A percentile compares a stretch with the other conserved stretches of the same genome.
phyloP scores from a whole-genome alignment of 2,113 vertebrate genomes.

The Mormyrus iriodes region DNA sequence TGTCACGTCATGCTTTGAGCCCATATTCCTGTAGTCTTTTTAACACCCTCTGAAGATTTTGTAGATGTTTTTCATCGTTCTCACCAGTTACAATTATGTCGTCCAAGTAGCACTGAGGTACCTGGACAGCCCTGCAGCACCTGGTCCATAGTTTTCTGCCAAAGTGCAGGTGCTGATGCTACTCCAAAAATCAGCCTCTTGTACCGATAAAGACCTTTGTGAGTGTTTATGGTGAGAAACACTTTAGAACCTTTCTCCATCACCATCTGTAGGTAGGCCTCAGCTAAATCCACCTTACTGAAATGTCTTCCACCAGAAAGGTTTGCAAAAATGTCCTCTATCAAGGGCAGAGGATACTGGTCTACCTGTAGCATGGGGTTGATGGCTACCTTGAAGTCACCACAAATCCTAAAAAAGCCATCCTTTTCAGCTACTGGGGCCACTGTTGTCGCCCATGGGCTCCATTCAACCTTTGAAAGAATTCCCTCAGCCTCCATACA shows the following conservation, averaged over 20 bases:
- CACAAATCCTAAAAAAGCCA: slow-evolving; percentile 7
- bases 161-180: too few species aligned
- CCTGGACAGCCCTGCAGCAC: too few species aligned
- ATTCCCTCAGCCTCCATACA: background rate
- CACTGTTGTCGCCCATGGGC: background rate
- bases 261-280: slow-evolving; percentile 3
- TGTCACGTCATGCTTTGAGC: background rate
- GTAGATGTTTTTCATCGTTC: background rate
- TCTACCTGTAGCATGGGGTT: slow-evolving; percentile 14
- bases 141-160: too few species aligned
- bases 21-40: background rate
- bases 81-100: background rate
- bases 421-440: background rate
- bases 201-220: background rate
- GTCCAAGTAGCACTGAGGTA: too few species aligned
- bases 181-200: background rate
- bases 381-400: slow-evolving; percentile 16
- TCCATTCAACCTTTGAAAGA: background rate
- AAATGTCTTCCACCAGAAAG: background rate
- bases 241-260: too few species aligned
- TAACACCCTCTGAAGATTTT: background rate
- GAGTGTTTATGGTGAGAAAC: too few species aligned
- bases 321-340: slow-evolving; percentile 9
- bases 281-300: background rate
- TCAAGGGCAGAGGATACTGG: slow-evolving; percentile 4